phyloP scores from a whole-genome alignment of 2,113 vertebrate genomes.

The Rhynchopsitta pachyrhyncha region DNA sequence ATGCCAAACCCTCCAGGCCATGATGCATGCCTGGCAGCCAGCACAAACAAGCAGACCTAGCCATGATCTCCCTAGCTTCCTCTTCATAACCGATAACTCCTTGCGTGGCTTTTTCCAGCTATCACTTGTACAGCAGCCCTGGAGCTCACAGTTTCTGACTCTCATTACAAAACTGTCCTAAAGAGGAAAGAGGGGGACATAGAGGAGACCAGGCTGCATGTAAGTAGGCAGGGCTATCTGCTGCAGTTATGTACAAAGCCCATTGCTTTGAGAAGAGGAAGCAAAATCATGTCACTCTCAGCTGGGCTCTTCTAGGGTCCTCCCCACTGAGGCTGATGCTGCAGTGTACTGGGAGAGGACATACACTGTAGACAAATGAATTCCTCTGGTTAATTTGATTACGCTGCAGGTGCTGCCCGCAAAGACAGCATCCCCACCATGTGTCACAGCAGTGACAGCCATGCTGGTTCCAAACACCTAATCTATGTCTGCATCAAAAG shows the following conservation, averaged over 20 bases:
- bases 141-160: not conserved
- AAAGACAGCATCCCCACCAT: not conserved
- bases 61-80: not conserved
- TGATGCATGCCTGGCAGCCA: not conserved
- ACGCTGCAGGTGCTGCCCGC: not conserved
- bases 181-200: not conserved
- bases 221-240: not conserved
- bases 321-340: not conserved
- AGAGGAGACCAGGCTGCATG: not conserved
- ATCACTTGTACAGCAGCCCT: not conserved
- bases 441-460: not conserved
- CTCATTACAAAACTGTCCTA: not conserved
- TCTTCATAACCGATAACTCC: not conserved
- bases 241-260: not conserved
- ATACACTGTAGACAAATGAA: not conserved
- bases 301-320: not conserved
- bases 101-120: not conserved
- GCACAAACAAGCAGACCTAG: not conserved
- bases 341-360: not conserved
- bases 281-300: not conserved
- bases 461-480: not conserved
- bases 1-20: not conserved
- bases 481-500: not conserved
- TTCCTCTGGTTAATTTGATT: not conserved
- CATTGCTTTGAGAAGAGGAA: not conserved